These are phyloP conservation scores for Avahi laniger DNA, from an alignment of 2,797 vertebrate genomes.

Conservation along the genomic window DNA sequence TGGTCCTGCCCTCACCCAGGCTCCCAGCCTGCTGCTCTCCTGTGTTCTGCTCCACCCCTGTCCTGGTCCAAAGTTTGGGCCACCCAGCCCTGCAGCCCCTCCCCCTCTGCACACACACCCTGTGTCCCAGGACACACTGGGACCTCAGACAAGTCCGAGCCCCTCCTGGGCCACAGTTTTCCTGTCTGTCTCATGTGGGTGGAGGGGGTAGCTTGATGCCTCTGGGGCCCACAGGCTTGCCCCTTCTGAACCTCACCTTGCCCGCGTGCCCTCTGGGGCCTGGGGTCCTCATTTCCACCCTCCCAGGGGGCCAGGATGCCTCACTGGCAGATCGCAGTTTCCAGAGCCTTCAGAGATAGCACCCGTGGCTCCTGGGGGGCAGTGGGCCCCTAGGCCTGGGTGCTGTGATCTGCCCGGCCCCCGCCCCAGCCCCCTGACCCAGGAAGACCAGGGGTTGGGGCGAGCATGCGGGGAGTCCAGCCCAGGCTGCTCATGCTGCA, in stretches of 20 bases:
- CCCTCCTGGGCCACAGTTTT: background rate
- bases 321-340: background rate
- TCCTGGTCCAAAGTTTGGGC: background rate
- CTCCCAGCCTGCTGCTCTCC: background rate
- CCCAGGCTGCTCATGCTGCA: rapidly evolving
- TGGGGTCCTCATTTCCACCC: too few species aligned
- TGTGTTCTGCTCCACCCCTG: background rate
- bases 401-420: background rate
- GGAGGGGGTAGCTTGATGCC: background rate
- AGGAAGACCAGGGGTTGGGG: background rate
- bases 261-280: background rate
- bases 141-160: background rate
- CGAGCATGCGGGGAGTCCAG: background rate
- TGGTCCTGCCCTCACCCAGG: background rate
- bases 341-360: background rate
- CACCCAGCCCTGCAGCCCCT: background rate
- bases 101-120: background rate
- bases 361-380: background rate
- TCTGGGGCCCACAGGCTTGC: background rate
- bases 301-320: too few species aligned
- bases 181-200: background rate
- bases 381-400: background rate
- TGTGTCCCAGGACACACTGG: too few species aligned
- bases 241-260: background rate
- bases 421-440: background rate